These are phyloP conservation scores for Plebejus anna DNA, from an alignment of 2,888 invertebrate genomes.

Conservation along the genomic window DNA sequence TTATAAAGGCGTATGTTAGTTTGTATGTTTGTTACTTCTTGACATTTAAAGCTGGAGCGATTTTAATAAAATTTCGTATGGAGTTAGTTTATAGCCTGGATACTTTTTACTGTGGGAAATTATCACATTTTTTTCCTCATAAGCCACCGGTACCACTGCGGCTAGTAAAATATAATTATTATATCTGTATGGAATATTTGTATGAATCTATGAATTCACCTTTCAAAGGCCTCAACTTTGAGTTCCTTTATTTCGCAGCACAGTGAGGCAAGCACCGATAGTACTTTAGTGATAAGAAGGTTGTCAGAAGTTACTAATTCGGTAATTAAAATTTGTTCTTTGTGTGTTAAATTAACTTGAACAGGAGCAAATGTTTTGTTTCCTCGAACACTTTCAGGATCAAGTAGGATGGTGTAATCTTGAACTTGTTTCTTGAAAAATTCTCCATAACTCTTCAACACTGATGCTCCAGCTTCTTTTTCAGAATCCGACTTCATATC, in stretches of 20 bases:
- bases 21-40: no score
- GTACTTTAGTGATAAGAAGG: constrained; percentile 87
- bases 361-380: constrained; percentile 64
- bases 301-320: constrained; percentile 91
- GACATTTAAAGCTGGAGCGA: no score
- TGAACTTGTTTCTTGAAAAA: constrained; percentile 70
- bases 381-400: constrained; percentile 50
- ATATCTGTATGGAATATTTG: not conserved
- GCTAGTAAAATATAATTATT: not conserved
- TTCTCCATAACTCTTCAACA: constrained; percentile 66
- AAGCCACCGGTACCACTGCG: no score
- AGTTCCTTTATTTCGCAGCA: constrained; percentile 88
- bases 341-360: constrained; percentile 62
- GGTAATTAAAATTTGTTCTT: constrained; percentile 83
- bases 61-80: no score
- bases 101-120: no score
- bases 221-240: constrained; percentile 82
- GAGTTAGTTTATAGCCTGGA: no score
- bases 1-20: not conserved
- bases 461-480: constrained; percentile 63
- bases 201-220: constrained; percentile 53
- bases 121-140: no score
- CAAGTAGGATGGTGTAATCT: constrained; percentile 49
- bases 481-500: constrained; percentile 58
- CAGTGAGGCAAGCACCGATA: constrained; percentile 88